These are phyloP conservation scores for Nylanderia fulva DNA, from an alignment of 1,140 invertebrate species.

Conservation along the genomic window DNA sequence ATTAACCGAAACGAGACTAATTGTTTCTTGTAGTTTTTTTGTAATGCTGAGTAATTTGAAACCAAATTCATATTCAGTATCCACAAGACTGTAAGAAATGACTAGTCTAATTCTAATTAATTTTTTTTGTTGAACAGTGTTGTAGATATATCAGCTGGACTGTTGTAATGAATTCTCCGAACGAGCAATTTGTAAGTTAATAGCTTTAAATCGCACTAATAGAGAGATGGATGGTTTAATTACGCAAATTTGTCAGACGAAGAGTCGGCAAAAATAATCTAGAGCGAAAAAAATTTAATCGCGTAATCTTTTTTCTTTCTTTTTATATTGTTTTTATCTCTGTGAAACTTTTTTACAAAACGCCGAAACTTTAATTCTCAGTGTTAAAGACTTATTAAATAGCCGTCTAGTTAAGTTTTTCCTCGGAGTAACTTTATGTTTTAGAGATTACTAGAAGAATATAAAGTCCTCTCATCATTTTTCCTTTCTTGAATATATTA, in stretches of 20 bases:
- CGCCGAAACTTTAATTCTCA: slow-evolving; percentile 31
- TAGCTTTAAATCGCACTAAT: background rate
- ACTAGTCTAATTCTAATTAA: no score
- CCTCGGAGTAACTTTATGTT: background rate
- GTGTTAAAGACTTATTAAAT: slow-evolving; percentile 24
- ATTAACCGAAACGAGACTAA: no score
- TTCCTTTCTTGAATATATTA: background rate
- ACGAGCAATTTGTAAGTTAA: background rate
- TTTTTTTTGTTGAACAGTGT: no score
- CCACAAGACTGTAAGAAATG: no score
- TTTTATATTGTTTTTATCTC: background rate
- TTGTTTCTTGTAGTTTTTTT: no score
- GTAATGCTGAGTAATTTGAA: no score
- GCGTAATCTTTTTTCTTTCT: slow-evolving; percentile 5
- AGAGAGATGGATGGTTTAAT: slow-evolving; percentile 1
- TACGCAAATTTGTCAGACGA: background rate
- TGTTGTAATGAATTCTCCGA: background rate
- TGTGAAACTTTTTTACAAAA: background rate
- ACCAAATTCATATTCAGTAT: no score
- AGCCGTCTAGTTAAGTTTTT: slow-evolving; percentile 10
- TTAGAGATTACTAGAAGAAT: background rate
- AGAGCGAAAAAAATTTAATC: slow-evolving; percentile 12
- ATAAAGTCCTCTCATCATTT: background rate
- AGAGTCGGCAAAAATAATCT: background rate
- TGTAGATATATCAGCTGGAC: background rate